Evolutionary conservation across 2,888 invertebrate genomes (phyloP), one percentile per base, ranked within the genome.

Genomic region (Agrochola litura): DNA sequence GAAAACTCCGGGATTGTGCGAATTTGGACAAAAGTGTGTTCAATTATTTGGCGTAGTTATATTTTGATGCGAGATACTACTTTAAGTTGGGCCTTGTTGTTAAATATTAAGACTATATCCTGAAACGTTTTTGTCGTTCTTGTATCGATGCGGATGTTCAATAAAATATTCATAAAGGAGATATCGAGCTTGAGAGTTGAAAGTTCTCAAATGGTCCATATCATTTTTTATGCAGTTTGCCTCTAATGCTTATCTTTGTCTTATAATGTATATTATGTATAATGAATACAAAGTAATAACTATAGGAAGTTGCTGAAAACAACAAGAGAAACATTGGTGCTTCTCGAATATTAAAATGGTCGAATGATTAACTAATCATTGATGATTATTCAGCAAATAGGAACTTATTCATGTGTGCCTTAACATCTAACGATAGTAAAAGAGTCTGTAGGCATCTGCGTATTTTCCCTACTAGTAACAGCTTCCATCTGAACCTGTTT

Each of bases 21-120:
- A 82, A 77, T 73, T 83, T 70, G 46, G 22, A 73, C 56, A 16
- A 85, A 81, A 71, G 14, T 85, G 72, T 85, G 49, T 30, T 73
- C 74, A 75, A 75, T 75, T 74, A 85, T 70, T 81, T 73, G 22
- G 37, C 52, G 46, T 25, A 68, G 41, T 72, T 75, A 46, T 52
- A 61, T 72, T 65, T 54, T 77, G 37, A 41, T n/a, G 49, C 10
- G 1, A 54, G 54, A 41, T 49, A 14, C 41, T 25, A 49, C 43
- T 77, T 56, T 12, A 56, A 83, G 37, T 78, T 64, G 6, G 22
- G 43, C 60, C 22, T 49, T 54, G n/a, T 25, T 37, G 4, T 49
- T 74, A 25, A 83, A 66, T 84, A 66, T 80, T 79, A 64, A 67
- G 12, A 22, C 12, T 58, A 10, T 9, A 16, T 9, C 19, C 66